phyloP scores from a whole-genome alignment of 2,113 vertebrate species.

The Malurus alboscapulatus region DNA sequence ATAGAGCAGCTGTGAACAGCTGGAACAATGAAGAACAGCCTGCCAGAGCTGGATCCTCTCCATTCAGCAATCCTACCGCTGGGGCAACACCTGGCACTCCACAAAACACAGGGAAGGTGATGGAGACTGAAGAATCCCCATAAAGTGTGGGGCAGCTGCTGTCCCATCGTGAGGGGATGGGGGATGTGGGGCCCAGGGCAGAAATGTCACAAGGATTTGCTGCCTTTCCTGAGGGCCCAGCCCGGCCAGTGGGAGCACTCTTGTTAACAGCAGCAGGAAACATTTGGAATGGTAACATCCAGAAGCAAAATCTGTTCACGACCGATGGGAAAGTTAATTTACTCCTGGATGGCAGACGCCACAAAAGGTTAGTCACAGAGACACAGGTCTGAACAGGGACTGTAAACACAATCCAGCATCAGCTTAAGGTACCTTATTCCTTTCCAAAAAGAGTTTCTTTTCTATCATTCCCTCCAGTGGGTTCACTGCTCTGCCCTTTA shows the following conservation, averaged over 20 bases:
- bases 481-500: not conserved
- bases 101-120: not conserved
- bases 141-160: not conserved
- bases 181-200: not conserved
- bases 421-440: not conserved
- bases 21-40: not conserved
- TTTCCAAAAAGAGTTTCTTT: not conserved
- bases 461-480: not conserved
- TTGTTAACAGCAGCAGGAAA: not conserved
- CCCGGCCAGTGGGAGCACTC: not conserved
- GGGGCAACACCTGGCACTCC: not conserved
- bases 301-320: not conserved
- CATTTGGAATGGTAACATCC: not conserved
- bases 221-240: not conserved
- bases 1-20: not conserved
- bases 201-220: not conserved
- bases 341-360: not conserved
- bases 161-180: not conserved
- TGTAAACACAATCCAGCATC: not conserved
- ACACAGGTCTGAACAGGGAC: not conserved
- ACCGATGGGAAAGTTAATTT: slow-evolving; percentile 4
- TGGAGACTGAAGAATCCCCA: not conserved
- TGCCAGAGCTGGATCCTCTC: not conserved
- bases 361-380: not conserved
- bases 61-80: not conserved